Base-by-base conservation (phyloP, 2,113 vertebrate species). In the Salvelinus alpinus region DNA sequence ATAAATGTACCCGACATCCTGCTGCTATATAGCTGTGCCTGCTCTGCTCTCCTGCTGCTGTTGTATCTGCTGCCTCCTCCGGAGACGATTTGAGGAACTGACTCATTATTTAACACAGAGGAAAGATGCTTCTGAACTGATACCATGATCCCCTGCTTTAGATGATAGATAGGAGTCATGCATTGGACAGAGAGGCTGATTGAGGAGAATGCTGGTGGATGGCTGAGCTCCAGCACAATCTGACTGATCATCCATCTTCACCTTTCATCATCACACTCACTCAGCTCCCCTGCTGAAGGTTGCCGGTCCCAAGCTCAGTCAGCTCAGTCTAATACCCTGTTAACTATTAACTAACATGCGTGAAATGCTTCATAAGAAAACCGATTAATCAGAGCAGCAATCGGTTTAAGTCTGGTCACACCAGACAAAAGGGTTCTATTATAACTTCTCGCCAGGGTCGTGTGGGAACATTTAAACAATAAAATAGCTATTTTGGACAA, bases 381-480 rank as follows among this genome's bases (percentile, higher is more conserved):
- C 73, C 76, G 82, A 91, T 87, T 85, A 76, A 89, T 89, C 62
- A 38, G 80, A 64, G 72, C 71, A 78, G 73, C 81, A 81, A 84
- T 76, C 75, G 68, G 62, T 76, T 79, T 51, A 51, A 13, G 1
- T 51, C 64, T 73, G 64, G 81, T 62, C 78, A 78, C 22, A 5
- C 68, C 71, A 73, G 75, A 75, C 16, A 24, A n/a, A 54, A 31
- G 51, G 72, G 65, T 34, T 77, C 72, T 72, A 77, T 82, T 74
- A 81, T 0, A 64, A 81, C 70, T 79, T 74, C 72, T 82, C 76
- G 83, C 64, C 14, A 57, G 68, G 79, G 70, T 73, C 34, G 6
- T 34, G 71, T 71, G 48, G 66, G 64, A 64, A 80, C 24, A 44
- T 12, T 29, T 34, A 65, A 66, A 76, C 66, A 60, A 51, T 25